A percentile compares a stretch with the other conserved stretches of the same genome.
These are phyloP conservation scores for Pao palembangensis DNA, from an alignment of 2,113 vertebrate genomes.

Conservation along the genomic window DNA sequence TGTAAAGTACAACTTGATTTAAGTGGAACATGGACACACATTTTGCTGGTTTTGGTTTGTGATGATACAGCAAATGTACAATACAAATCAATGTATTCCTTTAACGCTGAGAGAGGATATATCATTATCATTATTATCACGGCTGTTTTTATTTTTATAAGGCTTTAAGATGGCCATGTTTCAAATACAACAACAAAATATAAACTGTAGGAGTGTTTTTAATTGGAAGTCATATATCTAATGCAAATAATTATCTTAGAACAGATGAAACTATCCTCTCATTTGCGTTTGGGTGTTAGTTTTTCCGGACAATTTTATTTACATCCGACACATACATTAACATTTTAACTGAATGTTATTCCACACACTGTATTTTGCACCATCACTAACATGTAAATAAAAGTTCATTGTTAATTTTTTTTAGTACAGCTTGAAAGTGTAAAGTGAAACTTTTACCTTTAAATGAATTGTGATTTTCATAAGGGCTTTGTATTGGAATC, in stretches of 20 bases:
- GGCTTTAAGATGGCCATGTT: neutral
- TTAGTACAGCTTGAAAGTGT: constrained; percentile 57
- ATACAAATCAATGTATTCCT: too few species aligned
- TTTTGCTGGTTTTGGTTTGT: constrained; percentile 9
- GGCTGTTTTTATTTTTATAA: neutral
- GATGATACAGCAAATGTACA: too few species aligned
- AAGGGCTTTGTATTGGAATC: constrained; percentile 70
- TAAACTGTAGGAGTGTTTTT: constrained; percentile 32
- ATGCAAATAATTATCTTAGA: constrained; percentile 30
- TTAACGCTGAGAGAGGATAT: too few species aligned
- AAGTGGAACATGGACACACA: neutral
- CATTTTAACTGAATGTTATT: constrained; percentile 68
- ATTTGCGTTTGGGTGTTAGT: constrained; percentile 37
- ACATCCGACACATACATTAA: constrained; percentile 63
- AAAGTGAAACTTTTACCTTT: constrained; percentile 60
- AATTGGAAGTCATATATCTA: constrained; percentile 6
- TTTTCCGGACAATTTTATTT: constrained; percentile 59
- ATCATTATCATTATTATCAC: too few species aligned
- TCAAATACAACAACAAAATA: constrained; percentile 19
- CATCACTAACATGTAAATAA: constrained; percentile 68
- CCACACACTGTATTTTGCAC: constrained; percentile 71
- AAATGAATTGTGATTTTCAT: constrained; percentile 59
- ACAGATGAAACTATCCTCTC: constrained; percentile 35
- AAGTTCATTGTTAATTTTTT: constrained; percentile 48
- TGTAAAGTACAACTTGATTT: neutral